Base-by-base conservation (phyloP, 1,140 invertebrate species). In the Stegodyphus mimosarum region DNA sequence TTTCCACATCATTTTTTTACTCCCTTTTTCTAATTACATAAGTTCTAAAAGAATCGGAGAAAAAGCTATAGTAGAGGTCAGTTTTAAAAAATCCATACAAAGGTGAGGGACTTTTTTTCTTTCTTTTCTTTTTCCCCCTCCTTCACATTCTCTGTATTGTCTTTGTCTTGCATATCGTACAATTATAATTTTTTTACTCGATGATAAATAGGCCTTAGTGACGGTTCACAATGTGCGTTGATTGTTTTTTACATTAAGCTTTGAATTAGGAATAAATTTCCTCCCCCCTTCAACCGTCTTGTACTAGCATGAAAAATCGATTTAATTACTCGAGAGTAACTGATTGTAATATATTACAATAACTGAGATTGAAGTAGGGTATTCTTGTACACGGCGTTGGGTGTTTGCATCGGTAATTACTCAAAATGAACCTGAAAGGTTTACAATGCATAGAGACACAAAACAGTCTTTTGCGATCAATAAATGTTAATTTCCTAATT, bases 1-100 rank as follows among this genome's bases (percentile, higher is more conserved):
- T 81, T 79, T 79, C 66, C 64, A 70, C 64, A 53, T 79, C 63
- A 70, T 79, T 10, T 70, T 60, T 72, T 60, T 64, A 50, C 33
- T 51, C 33, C 10, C 13, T 48, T 69, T 72, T 81, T 81, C 78
- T 81, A 81, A 81, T 81, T 81, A 81, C 69, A 72, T 81, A 81
- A 81, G 64, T 78, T 78, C 76, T 69, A 53, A 81, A 80, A 81
- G 69, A 72, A 81, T 63, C 50, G 52, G 53, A 49, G 69, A 72
- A 50, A 79, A 79, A 79, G 51, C 66, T 55, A 15, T 67, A 49
- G 17, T 53, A 13, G 69, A 71, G 53, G 67, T 70, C 53, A 53
- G 33, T 69, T 79, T 79, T 17, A 49, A 71, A 71, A 71, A 71
- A 71, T 49, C 17, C 60, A 69, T 53, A 17, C 51, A 18, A 70